These are phyloP conservation scores for Subacronicta megacephala DNA, from an alignment of 2,888 invertebrate genomes.

Conservation along the genomic window DNA sequence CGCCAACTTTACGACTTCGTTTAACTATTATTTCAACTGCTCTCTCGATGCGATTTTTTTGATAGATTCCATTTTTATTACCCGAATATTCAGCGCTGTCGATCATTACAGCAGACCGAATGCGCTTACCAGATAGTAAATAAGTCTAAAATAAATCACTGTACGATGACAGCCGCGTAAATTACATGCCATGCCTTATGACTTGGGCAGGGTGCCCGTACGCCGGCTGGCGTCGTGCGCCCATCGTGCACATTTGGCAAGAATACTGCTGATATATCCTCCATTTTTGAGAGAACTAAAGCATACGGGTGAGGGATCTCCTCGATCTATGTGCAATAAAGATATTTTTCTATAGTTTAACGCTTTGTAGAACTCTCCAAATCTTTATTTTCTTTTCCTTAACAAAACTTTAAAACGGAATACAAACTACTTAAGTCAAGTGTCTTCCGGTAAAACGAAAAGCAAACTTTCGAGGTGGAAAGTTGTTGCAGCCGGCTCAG, in stretches of 20 bases:
- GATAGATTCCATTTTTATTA: constrained; percentile 71
- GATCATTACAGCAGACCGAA: constrained; percentile 57
- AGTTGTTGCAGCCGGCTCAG: constrained; percentile 58
- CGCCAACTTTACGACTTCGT: constrained; percentile 78
- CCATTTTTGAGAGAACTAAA: constrained; percentile 61
- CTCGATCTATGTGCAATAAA: neutral
- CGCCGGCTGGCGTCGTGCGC: constrained; percentile 52
- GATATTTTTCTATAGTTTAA: neutral
- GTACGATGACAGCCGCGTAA: constrained; percentile 36
- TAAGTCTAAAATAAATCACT: constrained; percentile 57
- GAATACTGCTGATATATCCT: constrained; percentile 66
- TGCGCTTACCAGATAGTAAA: constrained; percentile 54
- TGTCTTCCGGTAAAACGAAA: constrained; percentile 31
- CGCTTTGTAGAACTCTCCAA: neutral
- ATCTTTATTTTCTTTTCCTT: constrained; percentile 8
- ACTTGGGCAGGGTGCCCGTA: constrained; percentile 66
- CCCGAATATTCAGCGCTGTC: constrained; percentile 65
- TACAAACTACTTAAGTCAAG: constrained; percentile 37
- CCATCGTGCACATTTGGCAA: constrained; percentile 64
- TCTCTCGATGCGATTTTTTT: constrained; percentile 72
- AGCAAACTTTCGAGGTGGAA: constrained; percentile 50
- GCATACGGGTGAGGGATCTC: constrained; percentile 47
- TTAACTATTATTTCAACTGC: constrained; percentile 76
- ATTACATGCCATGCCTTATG: constrained; percentile 38
- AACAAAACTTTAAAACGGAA: constrained; percentile 20